These are phyloP conservation scores for Vulpes lagopus DNA, from an alignment of 2,113 vertebrate species.

Conservation along the genomic window DNA sequence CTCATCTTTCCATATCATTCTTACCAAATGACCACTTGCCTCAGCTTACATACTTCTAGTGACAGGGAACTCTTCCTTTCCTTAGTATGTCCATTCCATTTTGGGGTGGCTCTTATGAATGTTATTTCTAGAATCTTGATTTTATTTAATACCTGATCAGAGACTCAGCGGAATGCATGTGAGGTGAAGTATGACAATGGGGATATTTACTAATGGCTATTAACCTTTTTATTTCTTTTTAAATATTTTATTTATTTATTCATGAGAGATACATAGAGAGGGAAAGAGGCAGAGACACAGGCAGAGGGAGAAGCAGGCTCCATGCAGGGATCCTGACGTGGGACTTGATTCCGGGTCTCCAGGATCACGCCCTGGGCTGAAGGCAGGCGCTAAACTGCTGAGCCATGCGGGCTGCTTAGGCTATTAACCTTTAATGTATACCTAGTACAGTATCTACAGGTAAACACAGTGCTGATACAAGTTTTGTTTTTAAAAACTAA, in stretches of 20 bases:
- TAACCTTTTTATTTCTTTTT: not conserved
- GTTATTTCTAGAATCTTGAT: not conserved
- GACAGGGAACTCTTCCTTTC: not conserved
- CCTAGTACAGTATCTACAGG: not conserved
- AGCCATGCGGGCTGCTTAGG: too few species aligned
- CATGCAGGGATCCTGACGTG: too few species aligned
- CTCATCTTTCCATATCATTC: not conserved
- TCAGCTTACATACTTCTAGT: not conserved
- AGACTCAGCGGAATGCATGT: not conserved
- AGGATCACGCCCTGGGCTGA: too few species aligned
- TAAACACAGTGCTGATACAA: not conserved
- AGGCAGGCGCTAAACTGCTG: too few species aligned
- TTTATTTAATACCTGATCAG: not conserved
- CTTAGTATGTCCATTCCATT: not conserved
- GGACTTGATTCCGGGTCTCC: too few species aligned
- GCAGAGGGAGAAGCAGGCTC: too few species aligned
- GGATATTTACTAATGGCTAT: not conserved
- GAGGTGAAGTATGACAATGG: not conserved
- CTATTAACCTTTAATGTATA: not conserved
- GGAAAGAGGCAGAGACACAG: too few species aligned
- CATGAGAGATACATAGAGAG: too few species aligned
- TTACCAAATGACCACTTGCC: not conserved
- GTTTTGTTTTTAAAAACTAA: constrained; percentile 35
- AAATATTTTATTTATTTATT: too few species aligned
- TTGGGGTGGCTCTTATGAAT: not conserved